Evolutionary conservation across 37 sponge, comb jelly and placozoan genomes (phyloP).

Genomic region (Spongia lamella): DNA sequence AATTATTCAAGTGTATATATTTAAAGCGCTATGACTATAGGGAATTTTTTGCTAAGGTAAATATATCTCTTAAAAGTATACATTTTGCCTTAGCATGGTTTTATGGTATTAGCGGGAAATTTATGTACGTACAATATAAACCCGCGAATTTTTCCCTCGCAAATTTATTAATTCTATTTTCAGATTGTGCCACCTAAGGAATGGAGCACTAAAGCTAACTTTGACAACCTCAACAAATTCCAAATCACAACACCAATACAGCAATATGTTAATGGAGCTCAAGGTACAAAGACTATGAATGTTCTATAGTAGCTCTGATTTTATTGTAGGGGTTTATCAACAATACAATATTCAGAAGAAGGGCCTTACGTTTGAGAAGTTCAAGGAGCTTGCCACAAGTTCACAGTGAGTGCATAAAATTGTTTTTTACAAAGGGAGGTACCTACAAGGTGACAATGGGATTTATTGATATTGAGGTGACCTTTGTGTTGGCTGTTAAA

Average conservation of each 20-base stretch:
- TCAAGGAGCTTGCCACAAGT: conserved; percentile 66
- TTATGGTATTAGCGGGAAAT: background rate
- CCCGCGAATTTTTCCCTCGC: background rate
- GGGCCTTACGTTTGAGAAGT: conserved; percentile 53
- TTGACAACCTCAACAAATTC: conserved; percentile 53
- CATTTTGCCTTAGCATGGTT: background rate
- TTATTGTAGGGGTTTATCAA: conserved; percentile 75
- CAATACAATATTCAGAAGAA: conserved; percentile 95
- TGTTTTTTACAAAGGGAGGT: no score
- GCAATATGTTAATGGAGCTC: conserved; percentile 79
- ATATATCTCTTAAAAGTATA: no score
- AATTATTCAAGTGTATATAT: no score
- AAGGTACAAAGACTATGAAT: conserved; percentile 18
- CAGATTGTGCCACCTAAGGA: conserved; percentile 91
- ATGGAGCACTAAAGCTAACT: conserved; percentile 67
- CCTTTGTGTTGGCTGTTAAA: no score
- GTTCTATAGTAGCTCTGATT: background rate
- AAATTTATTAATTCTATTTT: background rate
- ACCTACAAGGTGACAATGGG: no score
- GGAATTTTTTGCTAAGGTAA: no score
- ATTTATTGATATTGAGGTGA: no score
- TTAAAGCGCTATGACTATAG: no score
- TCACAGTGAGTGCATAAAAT: conserved; percentile 57
- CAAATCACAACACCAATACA: conserved; percentile 68
- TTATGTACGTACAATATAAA: background rate